Evolutionary conservation across 1,140 invertebrate species (phyloP), one percentile per base, ranked within the genome.

Genomic region (Nixonia krombeini): DNA sequence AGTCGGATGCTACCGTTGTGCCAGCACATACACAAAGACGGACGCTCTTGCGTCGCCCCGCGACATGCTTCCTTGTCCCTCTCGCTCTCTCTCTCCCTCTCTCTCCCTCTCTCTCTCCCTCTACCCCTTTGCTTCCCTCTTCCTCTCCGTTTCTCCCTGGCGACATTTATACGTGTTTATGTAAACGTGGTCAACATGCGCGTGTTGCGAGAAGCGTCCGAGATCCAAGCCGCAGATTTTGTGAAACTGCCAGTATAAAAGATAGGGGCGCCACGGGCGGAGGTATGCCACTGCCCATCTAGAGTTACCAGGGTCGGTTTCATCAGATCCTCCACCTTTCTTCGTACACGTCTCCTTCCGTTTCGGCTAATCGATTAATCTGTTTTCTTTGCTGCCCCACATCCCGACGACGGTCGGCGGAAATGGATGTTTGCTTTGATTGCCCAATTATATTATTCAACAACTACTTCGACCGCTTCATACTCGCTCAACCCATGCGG

Each of bases 221-320:
- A 81, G 82, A 83, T 84, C 76, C 77, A 74, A 73, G 72, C 70
- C 45, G 26, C 52, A 82, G 81, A 81, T 83, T 81, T 80, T 69
- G 42, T 40, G 70, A 70, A 76, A 78, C 76, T 65, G 67, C 63
- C 46, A 53, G 69, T 62, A 75, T 82, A 80, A 82, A 82, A 77
- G 76, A 82, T 79, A 74, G 75, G 76, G 80, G 80, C 79, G 81
- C 65, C 62, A 65, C 41, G 59, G 51, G 31, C 28, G 38, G n/a
- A 17, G 73, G 73, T 74, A 75, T 74, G 73, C 62, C 65, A 56
- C 42, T 65, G 59, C 45, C 53, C 68, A 66, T 82, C 79, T 83
- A 76, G 67, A 80, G 73, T 83, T 83, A 81, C 80, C 74, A 66
- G 64, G 53, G 66, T 58, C 67, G 74, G 25, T 61, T 66, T 63